phyloP scores from a whole-genome alignment of 2,113 vertebrate species.

The Microcebus murinus region DNA sequence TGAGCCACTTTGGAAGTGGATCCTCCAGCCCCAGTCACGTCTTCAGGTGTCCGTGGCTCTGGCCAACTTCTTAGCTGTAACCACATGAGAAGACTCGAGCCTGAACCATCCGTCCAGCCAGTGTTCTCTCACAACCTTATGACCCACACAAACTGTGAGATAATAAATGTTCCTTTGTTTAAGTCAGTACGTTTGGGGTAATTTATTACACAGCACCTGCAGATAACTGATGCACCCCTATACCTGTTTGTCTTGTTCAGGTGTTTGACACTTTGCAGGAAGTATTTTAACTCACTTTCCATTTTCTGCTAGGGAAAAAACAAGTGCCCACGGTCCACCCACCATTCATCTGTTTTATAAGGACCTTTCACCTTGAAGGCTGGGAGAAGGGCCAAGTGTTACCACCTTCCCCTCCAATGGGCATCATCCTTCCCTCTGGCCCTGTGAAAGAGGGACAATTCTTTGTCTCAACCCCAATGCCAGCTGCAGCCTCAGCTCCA shows the following conservation, averaged over 20 bases:
- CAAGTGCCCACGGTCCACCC: neutral
- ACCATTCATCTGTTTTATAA: neutral
- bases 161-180: neutral
- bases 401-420: neutral
- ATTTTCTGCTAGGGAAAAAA: neutral
- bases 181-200: neutral
- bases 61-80: neutral
- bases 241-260: neutral
- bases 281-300: neutral
- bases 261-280: neutral
- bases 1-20: neutral
- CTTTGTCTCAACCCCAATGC: neutral
- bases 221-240: neutral
- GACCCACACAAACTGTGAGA: neutral
- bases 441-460: neutral
- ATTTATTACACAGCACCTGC: neutral
- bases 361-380: neutral
- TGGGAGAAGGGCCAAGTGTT: neutral
- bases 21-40: neutral
- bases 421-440: neutral
- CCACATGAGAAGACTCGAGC: neutral
- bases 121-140: neutral
- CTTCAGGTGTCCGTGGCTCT: neutral
- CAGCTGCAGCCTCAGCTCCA: neutral
- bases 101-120: neutral